Base-by-base conservation (phyloP, 2,113 vertebrate species). In the Menidia beryllina region DNA sequence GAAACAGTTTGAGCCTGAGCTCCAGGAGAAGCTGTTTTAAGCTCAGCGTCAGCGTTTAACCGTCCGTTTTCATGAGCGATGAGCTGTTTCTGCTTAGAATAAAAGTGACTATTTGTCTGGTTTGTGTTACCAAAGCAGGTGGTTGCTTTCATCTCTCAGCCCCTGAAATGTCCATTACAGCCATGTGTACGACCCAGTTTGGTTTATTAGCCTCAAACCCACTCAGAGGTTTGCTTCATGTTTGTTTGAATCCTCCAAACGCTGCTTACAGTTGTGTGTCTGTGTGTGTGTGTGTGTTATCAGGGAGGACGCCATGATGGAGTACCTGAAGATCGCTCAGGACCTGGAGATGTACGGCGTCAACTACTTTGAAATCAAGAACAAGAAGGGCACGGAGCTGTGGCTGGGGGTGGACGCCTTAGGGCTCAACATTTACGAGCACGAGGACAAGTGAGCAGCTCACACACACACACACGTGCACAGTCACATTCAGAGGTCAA, bases 281-380 rank as follows among this genome's bases (percentile, higher is more conserved):
- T 56, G 20, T 14, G 51, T 73, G 20, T 15, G 60, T 39, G 24
- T 45, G 64, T n/a, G n/a, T n/a, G n/a, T n/a, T n/a, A n/a, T n/a
- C 85, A 98, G 96, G 92, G 97, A 99, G 88, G 97, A 99, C 77
- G 96, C 97, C 1, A 97, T 99, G 96, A 97, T 98, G 97, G 97
- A 99, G 81, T 99, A 99, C 69, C 91, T 99, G 77, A 99, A 98
- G 90, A 98, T 98, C 75, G 97, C 96, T 45, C 97, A 99, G 91
- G 97, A 99, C 87, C 88, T 98, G 86, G 97, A 98, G 94, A 98
- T 99, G 97, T 99, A 98, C 55, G 97, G 97, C 12, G 96, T 99
- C 71, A 99, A 99, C 93, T 99, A 99, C 93, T 99, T 98, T 91
- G 96, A 99, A 92, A 99, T 99, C 84, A 98, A 98, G 87, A 99